Conservation (phyloP, 2,797 vertebrate genomes). For the Synanceia verrucosa region DNA sequence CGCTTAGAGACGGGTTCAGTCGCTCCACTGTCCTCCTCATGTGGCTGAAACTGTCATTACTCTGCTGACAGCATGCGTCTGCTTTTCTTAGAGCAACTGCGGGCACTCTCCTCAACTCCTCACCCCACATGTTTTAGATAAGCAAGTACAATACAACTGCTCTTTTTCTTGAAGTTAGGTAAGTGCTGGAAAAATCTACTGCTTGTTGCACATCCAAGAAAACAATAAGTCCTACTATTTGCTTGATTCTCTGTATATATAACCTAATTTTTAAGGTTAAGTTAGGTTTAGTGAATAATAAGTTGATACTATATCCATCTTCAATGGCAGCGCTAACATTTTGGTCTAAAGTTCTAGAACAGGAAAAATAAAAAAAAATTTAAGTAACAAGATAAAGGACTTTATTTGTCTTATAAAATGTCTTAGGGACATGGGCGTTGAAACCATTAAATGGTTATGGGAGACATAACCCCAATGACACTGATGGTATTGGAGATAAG, state of each 20-base stretch:
- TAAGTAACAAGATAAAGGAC: constrained; percentile 62
- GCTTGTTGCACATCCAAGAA: constrained; percentile 8
- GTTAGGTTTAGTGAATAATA: too few species aligned
- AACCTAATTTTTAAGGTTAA: constrained; percentile 22
- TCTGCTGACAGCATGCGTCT: constrained; percentile 58
- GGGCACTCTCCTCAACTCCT: constrained; percentile 27
- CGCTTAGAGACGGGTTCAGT: constrained; percentile 29
- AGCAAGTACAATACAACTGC: constrained; percentile 28
- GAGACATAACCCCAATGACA: constrained; percentile 62
- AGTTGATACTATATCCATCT: constrained; percentile 52
- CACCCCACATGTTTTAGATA: constrained; percentile 49
- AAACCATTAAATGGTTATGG: constrained; percentile 71
- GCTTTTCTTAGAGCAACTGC: constrained; percentile 45
- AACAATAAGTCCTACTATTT: neutral
- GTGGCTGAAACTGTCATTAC: constrained; percentile 47
- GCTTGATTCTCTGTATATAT: neutral
- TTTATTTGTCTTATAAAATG: constrained; percentile 77
- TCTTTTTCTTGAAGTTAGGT: constrained; percentile 8
- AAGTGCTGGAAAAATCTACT: constrained; percentile 15
- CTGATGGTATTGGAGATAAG: constrained; percentile 66
- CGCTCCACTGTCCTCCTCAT: constrained; percentile 38
- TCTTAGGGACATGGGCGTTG: constrained; percentile 64
- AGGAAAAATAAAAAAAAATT: constrained; percentile 43
- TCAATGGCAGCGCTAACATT: constrained; percentile 34
- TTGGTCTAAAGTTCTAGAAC: constrained; percentile 34